Evolutionary conservation across 2,888 invertebrate genomes (phyloP).

Genomic region (Nephrotoma guestfalica): DNA sequence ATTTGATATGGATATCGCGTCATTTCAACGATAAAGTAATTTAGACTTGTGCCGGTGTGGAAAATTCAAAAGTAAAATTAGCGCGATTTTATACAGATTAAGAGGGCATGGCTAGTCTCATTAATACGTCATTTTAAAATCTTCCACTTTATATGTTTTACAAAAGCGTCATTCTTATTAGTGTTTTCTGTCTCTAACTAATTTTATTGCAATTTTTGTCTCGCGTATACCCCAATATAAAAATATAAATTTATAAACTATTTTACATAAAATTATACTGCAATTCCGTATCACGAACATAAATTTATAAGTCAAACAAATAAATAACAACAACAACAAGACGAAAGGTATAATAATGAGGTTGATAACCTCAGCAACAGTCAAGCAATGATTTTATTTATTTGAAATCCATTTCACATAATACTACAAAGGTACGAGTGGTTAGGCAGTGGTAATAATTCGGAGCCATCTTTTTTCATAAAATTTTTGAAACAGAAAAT

Average conservation of each 20-base stretch:
- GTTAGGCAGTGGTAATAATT: neutral
- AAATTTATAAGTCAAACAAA: neutral
- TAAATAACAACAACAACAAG: neutral
- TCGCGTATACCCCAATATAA: neutral
- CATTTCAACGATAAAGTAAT: neutral
- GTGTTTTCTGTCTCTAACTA: neutral
- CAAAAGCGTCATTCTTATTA: neutral
- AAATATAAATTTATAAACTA: neutral
- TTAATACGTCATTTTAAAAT: neutral
- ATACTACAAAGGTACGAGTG: neutral
- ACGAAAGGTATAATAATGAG: neutral
- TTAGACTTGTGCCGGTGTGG: neutral
- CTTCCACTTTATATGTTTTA: no score
- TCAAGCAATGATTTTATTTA: neutral
- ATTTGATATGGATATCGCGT: neutral
- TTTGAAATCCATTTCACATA: neutral
- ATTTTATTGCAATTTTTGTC: neutral
- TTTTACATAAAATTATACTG: neutral
- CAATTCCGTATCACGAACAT: neutral
- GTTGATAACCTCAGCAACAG: neutral
- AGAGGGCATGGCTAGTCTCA: neutral
- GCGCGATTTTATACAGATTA: neutral
- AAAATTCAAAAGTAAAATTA: neutral
- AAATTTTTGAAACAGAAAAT: no score
- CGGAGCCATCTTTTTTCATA: no score